These are phyloP conservation scores for Ichneumon xanthorius DNA, from an alignment of 2,888 invertebrate genomes.

Conservation along the genomic window DNA sequence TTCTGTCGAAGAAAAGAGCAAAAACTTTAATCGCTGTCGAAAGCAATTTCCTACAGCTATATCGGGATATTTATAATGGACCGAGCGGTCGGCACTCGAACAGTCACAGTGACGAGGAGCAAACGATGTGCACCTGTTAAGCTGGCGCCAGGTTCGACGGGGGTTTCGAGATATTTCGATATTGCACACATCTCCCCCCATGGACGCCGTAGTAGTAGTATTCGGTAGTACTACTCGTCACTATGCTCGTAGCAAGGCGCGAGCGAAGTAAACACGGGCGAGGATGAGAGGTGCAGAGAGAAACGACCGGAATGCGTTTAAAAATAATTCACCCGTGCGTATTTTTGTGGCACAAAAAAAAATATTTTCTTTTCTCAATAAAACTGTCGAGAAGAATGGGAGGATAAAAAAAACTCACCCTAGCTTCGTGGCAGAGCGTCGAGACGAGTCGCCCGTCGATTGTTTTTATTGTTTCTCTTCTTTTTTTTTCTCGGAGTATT, in stretches of 20 bases:
- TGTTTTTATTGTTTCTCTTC: not conserved
- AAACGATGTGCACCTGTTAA: slow-evolving; percentile 19
- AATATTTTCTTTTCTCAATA: slow-evolving; percentile 1
- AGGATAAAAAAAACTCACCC: slow-evolving; percentile 29
- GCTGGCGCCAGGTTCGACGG: slow-evolving; percentile 17
- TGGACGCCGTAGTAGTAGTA: not conserved
- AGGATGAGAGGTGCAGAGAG: not conserved
- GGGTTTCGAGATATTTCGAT: slow-evolving; percentile 9
- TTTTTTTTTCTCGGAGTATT: not conserved
- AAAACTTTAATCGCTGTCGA: not conserved
- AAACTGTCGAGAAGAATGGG: not conserved
- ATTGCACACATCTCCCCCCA: not conserved
- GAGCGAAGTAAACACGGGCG: slow-evolving; percentile 20
- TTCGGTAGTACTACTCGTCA: slow-evolving; percentile 18
- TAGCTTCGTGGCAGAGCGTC: slow-evolving; percentile 23
- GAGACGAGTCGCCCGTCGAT: not conserved
- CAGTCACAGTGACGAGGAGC: not conserved
- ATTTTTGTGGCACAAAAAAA: not conserved
- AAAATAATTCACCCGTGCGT: not conserved
- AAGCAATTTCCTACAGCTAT: not conserved
- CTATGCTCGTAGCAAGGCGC: not conserved
- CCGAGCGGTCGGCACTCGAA: not conserved
- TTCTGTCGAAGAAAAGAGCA: not conserved
- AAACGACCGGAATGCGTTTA: not conserved
- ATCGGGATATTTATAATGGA: not conserved